Percentiles rank a stretch among this genome's conserved stretches.
phyloP scores from a whole-genome alignment of 1,140 invertebrate genomes.

The Hylaeus volcanicus region DNA sequence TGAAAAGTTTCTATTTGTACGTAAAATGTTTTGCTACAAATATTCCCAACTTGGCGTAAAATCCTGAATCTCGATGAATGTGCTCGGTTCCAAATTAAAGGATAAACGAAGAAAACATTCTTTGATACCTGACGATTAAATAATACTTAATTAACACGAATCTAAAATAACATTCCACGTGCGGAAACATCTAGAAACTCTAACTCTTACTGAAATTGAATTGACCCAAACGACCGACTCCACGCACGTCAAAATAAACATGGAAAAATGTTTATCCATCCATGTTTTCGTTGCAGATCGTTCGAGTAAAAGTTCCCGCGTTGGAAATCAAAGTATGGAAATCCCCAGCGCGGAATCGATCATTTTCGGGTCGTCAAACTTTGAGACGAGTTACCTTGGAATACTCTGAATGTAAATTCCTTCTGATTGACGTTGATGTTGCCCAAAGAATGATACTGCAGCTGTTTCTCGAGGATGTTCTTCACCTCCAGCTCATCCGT shows the following conservation, averaged over 20 bases:
- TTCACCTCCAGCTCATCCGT: conserved; percentile 68
- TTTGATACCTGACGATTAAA: too few relatives aligned
- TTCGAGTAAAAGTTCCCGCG: neutral
- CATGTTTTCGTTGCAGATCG: neutral
- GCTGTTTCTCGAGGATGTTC: conserved; percentile 67
- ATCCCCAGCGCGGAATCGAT: conserved; percentile 51
- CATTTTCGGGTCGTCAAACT: conserved; percentile 19
- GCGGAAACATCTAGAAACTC: neutral
- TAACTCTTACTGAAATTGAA: neutral
- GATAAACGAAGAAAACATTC: too few relatives aligned
- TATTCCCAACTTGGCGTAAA: too few relatives aligned
- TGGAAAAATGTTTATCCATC: neutral
- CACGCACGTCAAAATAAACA: too few relatives aligned
- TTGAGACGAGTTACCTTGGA: conserved; percentile 68
- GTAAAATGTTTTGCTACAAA: too few relatives aligned
- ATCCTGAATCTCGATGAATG: neutral
- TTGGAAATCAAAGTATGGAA: conserved; percentile 22
- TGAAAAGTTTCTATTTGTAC: too few relatives aligned
- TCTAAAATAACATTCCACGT: conserved; percentile 8
- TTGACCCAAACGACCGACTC: neutral
- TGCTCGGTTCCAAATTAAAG: too few relatives aligned
- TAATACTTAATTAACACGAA: too few relatives aligned
- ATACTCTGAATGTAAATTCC: conserved; percentile 72
- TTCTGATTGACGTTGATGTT: conserved; percentile 67
- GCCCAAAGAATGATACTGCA: conserved; percentile 71